Evolutionary conservation across 2,113 vertebrate genomes (phyloP).

Genomic region (Salminus brasiliensis): DNA sequence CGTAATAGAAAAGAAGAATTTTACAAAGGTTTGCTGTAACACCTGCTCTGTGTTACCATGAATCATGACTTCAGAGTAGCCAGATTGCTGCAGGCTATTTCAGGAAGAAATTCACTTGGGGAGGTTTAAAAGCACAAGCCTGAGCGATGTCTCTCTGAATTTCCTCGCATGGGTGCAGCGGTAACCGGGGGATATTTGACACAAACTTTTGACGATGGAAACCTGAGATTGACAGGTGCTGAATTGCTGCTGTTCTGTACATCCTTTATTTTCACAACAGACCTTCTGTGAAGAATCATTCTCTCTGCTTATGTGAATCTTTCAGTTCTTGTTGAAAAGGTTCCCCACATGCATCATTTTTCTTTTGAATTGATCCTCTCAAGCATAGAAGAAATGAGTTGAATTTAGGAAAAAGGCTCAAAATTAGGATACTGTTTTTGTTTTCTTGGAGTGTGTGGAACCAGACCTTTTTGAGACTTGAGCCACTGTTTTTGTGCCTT

Average conservation of each 20-base stretch:
- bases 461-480: slow-evolving; percentile 16
- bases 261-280: slow-evolving; percentile 11
- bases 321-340: slow-evolving; percentile 5
- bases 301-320: neutral
- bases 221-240: neutral
- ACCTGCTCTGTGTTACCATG: slow-evolving; percentile 7
- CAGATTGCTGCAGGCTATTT: neutral
- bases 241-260: neutral
- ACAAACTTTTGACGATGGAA: neutral
- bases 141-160: slow-evolving; percentile 2
- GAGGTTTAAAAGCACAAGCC: neutral
- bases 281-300: neutral
- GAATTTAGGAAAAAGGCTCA: neutral
- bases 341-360: neutral
- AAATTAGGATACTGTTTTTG: slow-evolving; percentile 26
- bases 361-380: neutral
- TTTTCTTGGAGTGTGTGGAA: slow-evolving; percentile 16
- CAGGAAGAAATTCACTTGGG: neutral
- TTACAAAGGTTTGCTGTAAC: neutral
- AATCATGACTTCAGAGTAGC: neutral
- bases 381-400: slow-evolving; percentile 13
- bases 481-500: neutral
- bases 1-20: neutral
- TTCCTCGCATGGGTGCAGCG: neutral
- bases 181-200: slow-evolving; percentile 1